phyloP scores from a whole-genome alignment of 1,140 invertebrate species.

The Arctopsyche grandis region DNA sequence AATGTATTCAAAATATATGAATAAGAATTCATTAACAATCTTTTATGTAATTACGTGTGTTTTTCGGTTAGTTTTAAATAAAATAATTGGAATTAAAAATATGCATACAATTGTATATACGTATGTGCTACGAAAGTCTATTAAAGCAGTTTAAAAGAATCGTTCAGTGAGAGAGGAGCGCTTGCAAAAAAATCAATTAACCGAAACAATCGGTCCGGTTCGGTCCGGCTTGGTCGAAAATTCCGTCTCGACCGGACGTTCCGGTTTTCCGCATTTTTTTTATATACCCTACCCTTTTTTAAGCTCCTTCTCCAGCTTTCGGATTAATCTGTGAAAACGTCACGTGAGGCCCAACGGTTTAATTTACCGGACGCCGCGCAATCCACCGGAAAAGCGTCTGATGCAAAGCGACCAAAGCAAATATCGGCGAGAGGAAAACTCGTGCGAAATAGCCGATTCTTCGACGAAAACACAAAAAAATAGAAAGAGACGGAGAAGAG shows the following conservation, averaged over 20 bases:
- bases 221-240: not conserved
- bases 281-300: not conserved
- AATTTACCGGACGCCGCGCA: constrained; percentile 32
- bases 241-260: not conserved
- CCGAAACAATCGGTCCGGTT: constrained; percentile 1
- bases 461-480: not conserved
- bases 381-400: too few species aligned
- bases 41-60: too few species aligned
- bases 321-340: constrained; percentile 52
- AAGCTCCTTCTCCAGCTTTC: not conserved
- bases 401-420: not conserved
- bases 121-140: too few species aligned
- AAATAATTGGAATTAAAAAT: too few species aligned
- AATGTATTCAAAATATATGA: too few species aligned
- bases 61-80: too few species aligned
- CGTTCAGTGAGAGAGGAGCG: not conserved
- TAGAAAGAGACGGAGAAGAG: not conserved
- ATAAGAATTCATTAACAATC: too few species aligned
- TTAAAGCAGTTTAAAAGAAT: too few species aligned
- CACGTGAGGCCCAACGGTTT: constrained; percentile 48
- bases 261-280: not conserved
- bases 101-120: too few species aligned
- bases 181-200: not conserved
- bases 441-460: not conserved
- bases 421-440: constrained; percentile 3